Percentiles rank a stretch among this genome's conserved stretches.
Conservation (phyloP, 2,888 invertebrate species). For the Melanophora roralis region DNA sequence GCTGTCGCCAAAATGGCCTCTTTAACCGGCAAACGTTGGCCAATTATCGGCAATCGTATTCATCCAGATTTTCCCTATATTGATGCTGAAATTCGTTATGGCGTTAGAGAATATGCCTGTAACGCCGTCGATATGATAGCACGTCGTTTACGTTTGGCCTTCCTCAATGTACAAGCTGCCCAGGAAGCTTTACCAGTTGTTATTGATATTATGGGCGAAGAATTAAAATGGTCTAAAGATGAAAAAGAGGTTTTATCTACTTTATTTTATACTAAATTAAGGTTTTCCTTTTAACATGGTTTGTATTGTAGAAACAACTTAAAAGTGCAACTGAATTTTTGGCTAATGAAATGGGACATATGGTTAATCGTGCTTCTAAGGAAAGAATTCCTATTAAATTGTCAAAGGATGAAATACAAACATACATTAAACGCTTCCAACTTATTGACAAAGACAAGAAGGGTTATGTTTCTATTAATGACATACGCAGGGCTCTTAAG, state of each 20-base stretch:
- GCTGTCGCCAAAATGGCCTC: conserved; percentile 97
- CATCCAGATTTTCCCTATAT: conserved; percentile 99
- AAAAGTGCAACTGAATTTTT: conserved; percentile 91
- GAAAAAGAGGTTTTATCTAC: conserved; percentile 82
- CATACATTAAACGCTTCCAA: conserved; percentile 96
- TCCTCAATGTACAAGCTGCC: conserved; percentile 98
- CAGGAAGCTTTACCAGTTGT: conserved; percentile 95
- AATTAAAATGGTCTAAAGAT: conserved; percentile 91
- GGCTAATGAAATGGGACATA: conserved; percentile 96
- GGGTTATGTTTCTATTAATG: conserved; percentile 98
- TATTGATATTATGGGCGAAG: conserved; percentile 97
- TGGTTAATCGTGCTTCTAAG: conserved; percentile 91
- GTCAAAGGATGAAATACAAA: conserved; percentile 94
- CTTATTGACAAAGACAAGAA: conserved; percentile 96
- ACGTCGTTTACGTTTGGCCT: conserved; percentile 93
- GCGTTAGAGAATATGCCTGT: conserved; percentile 96
- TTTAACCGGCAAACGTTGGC: conserved; percentile 98
- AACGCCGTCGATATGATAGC: conserved; percentile 98
- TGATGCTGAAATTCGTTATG: conserved; percentile 96
- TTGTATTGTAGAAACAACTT: conserved; percentile 83
- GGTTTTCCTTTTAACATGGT: neutral
- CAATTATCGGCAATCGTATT: conserved; percentile 96
- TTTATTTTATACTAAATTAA: neutral
- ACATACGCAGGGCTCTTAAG: conserved; percentile 96
- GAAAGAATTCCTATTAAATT: conserved; percentile 94